phyloP scores from a whole-genome alignment of 2,888 invertebrate genomes.

The Tolmerus cingulatus region DNA sequence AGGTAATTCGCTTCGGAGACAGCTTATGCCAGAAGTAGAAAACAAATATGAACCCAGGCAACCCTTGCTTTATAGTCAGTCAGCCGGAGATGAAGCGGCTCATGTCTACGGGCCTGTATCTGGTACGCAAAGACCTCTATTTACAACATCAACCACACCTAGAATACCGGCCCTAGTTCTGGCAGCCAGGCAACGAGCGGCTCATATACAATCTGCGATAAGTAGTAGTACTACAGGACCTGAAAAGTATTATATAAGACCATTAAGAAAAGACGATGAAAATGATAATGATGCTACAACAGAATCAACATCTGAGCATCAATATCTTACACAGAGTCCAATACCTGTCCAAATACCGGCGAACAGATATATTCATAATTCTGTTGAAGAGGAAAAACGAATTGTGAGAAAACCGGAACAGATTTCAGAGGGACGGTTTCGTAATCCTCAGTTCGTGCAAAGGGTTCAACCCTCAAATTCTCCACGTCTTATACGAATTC shows the following conservation, averaged over 20 bases:
- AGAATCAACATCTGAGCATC: constrained; percentile 66
- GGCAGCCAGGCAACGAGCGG: constrained; percentile 65
- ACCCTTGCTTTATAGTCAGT: constrained; percentile 68
- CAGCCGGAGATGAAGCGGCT: constrained; percentile 71
- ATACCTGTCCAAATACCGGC: constrained; percentile 68
- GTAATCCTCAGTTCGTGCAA: constrained; percentile 61
- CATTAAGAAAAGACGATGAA: constrained; percentile 49
- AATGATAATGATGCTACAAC: constrained; percentile 67
- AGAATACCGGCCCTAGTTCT: constrained; percentile 66
- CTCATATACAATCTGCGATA: constrained; percentile 51
- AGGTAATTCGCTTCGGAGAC: constrained; percentile 71
- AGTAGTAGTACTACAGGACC: constrained; percentile 44
- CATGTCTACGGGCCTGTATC: constrained; percentile 75
- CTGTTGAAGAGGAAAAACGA: constrained; percentile 44
- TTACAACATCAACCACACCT: constrained; percentile 68
- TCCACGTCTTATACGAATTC: constrained; percentile 59
- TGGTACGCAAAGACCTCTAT: constrained; percentile 72
- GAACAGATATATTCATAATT: constrained; percentile 53
- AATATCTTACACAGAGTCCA: constrained; percentile 66
- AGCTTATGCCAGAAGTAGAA: constrained; percentile 68
- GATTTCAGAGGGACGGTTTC: constrained; percentile 2
- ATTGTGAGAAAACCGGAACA: constrained; percentile 43
- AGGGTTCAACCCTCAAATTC: constrained; percentile 55
- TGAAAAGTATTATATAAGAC: constrained; percentile 62
- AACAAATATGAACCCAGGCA: constrained; percentile 65